Evolutionary conservation across 2,113 vertebrate genomes (phyloP), one percentile per base, ranked within the genome.

Genomic region (Anoplopoma fimbria): DNA sequence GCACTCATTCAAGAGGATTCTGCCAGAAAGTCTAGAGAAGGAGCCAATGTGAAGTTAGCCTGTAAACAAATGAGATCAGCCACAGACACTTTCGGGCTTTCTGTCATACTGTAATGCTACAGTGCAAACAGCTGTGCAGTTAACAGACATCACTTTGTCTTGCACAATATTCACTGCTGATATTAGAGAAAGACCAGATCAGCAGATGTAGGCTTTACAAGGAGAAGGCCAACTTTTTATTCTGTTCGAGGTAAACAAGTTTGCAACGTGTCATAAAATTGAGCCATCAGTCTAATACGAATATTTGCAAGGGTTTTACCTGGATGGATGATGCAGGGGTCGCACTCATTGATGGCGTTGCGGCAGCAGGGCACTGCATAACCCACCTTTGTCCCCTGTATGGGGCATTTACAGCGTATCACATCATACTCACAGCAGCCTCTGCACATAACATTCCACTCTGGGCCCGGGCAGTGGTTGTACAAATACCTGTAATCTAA

Each of bases 291-390:
- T 58, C 23, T 23, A 60, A 74, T 29, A 13, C 49, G 31, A 8
- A n/a, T 15, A 49, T 9, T 14, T 1, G 49, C 2, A n/a, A 4
- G 23, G 9, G 55, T 29, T 51, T 38, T 89, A 99, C 98, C 98
- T 94, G 98, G 98, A 87, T 99, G 98, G 75, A 99, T 97, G 81
- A 99, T 96, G 89, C 98, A 99, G 89, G 98, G 97, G 78, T 99
- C 98, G 2, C 98, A 99, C 72, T 98, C 98, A 0, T 98, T 96
- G 8, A 97, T 96, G 82, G 97, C 97, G 0, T 99, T 99, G 58
- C 98, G 95, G 89, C 98, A 99, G 95, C 98, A 99, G 1, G 98
- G 98, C 86, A 99, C 98, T 9, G 97, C 97, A 8, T 99, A 99
- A 17, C 98, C 98, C 71, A 99, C 97, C 2, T 89, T 95, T 38